phyloP scores from a whole-genome alignment of 2,888 invertebrate species.

The Nowickia ferox region DNA sequence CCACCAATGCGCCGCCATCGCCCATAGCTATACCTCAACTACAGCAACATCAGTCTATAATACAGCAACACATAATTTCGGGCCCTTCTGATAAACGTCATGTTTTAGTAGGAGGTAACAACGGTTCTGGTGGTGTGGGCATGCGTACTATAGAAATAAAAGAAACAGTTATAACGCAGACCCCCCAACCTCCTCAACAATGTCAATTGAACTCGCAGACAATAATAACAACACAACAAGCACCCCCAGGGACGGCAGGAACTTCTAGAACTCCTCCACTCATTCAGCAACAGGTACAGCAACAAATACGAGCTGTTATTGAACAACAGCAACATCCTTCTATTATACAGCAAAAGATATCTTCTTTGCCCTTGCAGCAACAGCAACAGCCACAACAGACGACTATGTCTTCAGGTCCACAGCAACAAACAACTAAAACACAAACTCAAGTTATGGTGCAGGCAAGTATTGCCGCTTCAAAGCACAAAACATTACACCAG shows the following conservation, averaged over 20 bases:
- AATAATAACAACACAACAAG: slow-evolving; percentile 79
- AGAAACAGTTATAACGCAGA: slow-evolving; percentile 80
- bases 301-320: slow-evolving; percentile 76
- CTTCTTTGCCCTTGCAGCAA: slow-evolving; percentile 72
- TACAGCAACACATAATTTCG: slow-evolving; percentile 81
- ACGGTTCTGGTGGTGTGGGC: slow-evolving; percentile 13
- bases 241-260: slow-evolving; percentile 68
- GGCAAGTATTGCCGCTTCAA: slow-evolving; percentile 47
- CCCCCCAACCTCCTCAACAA: slow-evolving; percentile 77
- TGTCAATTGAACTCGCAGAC: slow-evolving; percentile 80
- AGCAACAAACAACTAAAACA: slow-evolving; percentile 45
- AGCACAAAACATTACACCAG: slow-evolving; percentile 43
- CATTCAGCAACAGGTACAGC: slow-evolving; percentile 72
- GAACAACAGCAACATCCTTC: slow-evolving; percentile 79
- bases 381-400: slow-evolving; percentile 56
- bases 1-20: slow-evolving; percentile 67
- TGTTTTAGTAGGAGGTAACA: slow-evolving; percentile 76
- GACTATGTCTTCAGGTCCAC: slow-evolving; percentile 16
- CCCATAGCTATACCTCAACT: slow-evolving; percentile 86
- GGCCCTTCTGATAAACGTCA: slow-evolving; percentile 80
- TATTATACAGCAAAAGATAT: slow-evolving; percentile 80
- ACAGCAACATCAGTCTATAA: slow-evolving; percentile 81
- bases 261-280: slow-evolving; percentile 76
- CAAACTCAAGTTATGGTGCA: slow-evolving; percentile 63
- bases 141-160: slow-evolving; percentile 77